A percentile compares a stretch with the other conserved stretches of the same genome.
phyloP scores from a whole-genome alignment of 1,140 invertebrate genomes.

The Tetranychus urticae region DNA sequence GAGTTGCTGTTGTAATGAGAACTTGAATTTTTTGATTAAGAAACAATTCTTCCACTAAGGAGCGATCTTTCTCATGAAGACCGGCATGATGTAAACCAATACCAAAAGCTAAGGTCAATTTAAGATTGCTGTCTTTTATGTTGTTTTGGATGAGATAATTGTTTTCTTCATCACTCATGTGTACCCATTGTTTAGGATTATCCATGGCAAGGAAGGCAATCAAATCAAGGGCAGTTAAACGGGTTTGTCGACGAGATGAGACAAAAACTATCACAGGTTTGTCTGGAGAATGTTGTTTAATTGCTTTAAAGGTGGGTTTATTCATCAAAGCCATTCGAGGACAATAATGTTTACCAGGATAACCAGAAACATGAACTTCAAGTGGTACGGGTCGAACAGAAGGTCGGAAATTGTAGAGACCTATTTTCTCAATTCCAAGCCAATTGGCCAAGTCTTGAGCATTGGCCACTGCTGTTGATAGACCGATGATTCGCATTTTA shows the following conservation, averaged over 20 bases:
- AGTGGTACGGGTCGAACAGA: constrained; percentile 82
- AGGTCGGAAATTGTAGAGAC: constrained; percentile 91
- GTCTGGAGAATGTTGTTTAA: constrained; percentile 43
- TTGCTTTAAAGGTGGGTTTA: constrained; percentile 75
- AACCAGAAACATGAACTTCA: constrained; percentile 79
- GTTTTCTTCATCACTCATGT: constrained; percentile 58
- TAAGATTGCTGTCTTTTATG: constrained; percentile 68
- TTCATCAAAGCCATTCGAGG: constrained; percentile 99
- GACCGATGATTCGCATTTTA: constrained; percentile 59
- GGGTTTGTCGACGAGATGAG: constrained; percentile 86
- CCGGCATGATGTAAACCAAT: constrained; percentile 97
- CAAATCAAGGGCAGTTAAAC: constrained; percentile 83
- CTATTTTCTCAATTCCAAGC: constrained; percentile 62
- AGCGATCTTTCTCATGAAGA: constrained; percentile 68
- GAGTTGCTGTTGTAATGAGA: constrained; percentile 82
- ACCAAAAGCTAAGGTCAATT: constrained; percentile 81
- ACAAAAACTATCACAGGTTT: constrained; percentile 88
- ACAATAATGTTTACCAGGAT: constrained; percentile 91
- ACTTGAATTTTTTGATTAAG: constrained; percentile 94
- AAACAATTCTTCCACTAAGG: constrained; percentile 79
- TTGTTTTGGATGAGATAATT: constrained; percentile 22
- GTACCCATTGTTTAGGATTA: constrained; percentile 83
- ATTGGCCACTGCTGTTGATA: constrained; percentile 93
- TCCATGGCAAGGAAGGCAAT: constrained; percentile 71
- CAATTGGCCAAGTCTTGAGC: constrained; percentile 88